These are phyloP conservation scores for Dryobota labecula DNA, from an alignment of 2,888 invertebrate species.

Conservation along the genomic window DNA sequence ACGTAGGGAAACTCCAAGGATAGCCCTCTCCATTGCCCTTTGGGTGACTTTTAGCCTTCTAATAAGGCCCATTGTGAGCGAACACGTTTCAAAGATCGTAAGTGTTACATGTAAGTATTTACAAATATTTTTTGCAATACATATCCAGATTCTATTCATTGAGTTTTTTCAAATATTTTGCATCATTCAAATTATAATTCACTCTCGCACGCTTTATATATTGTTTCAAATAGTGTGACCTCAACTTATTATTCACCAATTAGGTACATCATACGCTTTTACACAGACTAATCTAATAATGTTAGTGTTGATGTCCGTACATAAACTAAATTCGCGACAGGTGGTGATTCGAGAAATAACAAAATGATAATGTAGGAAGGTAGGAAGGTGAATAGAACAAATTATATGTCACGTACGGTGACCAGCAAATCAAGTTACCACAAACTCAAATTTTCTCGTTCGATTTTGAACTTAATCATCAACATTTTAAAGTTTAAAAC, in stretches of 20 bases:
- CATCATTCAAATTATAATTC: not conserved
- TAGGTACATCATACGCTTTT: conserved; percentile 15
- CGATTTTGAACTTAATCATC: too few species aligned
- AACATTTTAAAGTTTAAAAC: too few species aligned
- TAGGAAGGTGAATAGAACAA: conserved; percentile 21
- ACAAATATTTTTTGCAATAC: not conserved
- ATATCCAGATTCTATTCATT: not conserved
- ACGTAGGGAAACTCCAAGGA: too few species aligned
- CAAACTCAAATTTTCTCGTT: too few species aligned
- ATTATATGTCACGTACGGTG: conserved; percentile 1
- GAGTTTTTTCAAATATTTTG: not conserved
- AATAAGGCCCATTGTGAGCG: too few species aligned
- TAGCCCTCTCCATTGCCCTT: too few species aligned
- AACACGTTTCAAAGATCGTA: too few species aligned
- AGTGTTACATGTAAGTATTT: too few species aligned
- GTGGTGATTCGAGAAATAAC: conserved; percentile 10
- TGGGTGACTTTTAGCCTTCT: too few species aligned
- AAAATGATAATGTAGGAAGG: conserved; percentile 10
- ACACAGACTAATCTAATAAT: conserved; percentile 3
- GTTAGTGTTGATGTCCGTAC: not conserved
- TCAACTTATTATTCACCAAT: not conserved
- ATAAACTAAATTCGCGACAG: conserved; percentile 42
- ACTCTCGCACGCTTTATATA: not conserved
- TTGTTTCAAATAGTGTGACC: conserved; percentile 7
- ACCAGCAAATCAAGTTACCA: too few species aligned